Base-by-base conservation (phyloP, 2,888 invertebrate genomes). In the Heteromurus nitidus region DNA sequence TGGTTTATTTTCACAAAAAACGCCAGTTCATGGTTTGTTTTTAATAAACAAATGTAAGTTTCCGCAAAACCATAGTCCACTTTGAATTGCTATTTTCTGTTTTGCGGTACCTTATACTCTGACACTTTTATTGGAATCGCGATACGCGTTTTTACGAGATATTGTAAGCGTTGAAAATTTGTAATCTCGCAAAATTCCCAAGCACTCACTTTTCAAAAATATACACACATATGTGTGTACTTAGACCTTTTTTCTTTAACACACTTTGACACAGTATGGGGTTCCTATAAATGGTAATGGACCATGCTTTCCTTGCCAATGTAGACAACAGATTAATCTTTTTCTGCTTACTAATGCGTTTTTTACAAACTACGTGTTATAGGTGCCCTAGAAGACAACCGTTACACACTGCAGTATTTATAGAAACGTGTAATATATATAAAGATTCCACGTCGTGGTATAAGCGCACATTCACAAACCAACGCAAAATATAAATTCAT, bases 221-320 rank as follows among this genome's bases (percentile, higher is more conserved):
- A 58, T 28, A 20, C 5, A 47, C n/a, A n/a, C n/a, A n/a, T n/a
- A n/a, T n/a, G n/a, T n/a, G n/a, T n/a, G n/a, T n/a, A n/a, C n/a
- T n/a, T n/a, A n/a, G n/a, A n/a, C n/a, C n/a, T n/a, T n/a, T n/a
- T n/a, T n/a, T 64, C 55, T 24, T 53, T 64, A 62, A 50, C 77
- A 68, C 76, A 62, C 28, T 42, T 76, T 60, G 50, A 47, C n/a
- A 55, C 79, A 70, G 79, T 70, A 44, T 70, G 79, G 11, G 79
- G 70, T 28, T 22, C 55, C 55, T 70, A 64, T 79, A 79, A 55
- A 79, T 70, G 53, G 64, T 65, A 70, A 70, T 77, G 77, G 77
- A 69, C 50, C 47, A 36, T 77, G 53, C 50, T 67, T 60, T 53
- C 76, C 58, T 76, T 53, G 7, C n/a, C n/a, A 18, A 11, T 5